These are phyloP conservation scores for Tholera decimalis DNA, from an alignment of 2,888 invertebrate genomes.

Conservation along the genomic window DNA sequence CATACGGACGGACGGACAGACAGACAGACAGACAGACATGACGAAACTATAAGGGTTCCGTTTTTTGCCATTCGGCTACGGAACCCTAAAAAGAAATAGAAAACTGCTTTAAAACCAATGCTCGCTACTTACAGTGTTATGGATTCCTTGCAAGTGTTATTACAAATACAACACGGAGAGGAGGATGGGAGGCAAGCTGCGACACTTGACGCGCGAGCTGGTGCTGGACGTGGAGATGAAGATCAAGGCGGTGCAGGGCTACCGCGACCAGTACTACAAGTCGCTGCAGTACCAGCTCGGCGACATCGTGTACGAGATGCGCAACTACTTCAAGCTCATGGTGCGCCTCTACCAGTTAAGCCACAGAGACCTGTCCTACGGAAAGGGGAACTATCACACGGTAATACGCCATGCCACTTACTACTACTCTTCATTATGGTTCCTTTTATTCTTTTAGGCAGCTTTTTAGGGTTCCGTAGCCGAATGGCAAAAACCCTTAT, in stretches of 20 bases:
- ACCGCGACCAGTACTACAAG: slow-evolving; percentile 25
- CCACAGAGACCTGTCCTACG: neutral
- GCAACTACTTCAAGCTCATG: slow-evolving; percentile 19
- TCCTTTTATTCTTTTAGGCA: neutral
- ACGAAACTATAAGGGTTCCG: too few species aligned
- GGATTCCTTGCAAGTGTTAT: neutral
- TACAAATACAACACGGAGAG: neutral
- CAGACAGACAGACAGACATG: too few species aligned
- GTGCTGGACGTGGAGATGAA: slow-evolving; percentile 14
- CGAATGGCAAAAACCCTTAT: too few species aligned
- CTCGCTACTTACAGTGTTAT: neutral
- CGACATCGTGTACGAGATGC: slow-evolving; percentile 19
- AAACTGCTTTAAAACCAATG: neutral
- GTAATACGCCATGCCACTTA: neutral
- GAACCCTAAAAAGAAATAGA: too few species aligned
- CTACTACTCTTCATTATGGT: neutral
- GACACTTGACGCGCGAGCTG: neutral
- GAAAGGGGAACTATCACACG: neutral
- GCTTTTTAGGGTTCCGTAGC: too few species aligned
- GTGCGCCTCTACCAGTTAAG: neutral
- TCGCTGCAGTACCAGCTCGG: slow-evolving; percentile 35
- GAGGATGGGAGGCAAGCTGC: neutral
- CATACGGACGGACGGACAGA: too few species aligned
- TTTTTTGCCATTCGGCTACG: too few species aligned
- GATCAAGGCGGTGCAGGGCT: slow-evolving; percentile 1